Percentiles rank a stretch among this genome's conserved stretches.
Conservation (phyloP, 2,797 vertebrate genomes). For the Ctenosaura bakeri region DNA sequence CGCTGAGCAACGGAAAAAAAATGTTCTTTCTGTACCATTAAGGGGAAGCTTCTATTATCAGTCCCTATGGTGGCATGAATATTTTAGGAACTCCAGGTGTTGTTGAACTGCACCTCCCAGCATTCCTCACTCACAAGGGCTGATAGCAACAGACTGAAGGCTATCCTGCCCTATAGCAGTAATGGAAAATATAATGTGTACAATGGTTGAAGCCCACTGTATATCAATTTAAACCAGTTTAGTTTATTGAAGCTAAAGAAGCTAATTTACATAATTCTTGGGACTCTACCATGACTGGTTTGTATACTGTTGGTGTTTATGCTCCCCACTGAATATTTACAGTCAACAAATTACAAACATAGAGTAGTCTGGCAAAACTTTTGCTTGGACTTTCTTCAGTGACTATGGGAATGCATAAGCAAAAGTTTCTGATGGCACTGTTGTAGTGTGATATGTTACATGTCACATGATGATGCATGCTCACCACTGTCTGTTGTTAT, state of each 20-base stretch:
- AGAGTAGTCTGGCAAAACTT: not conserved
- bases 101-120: no score
- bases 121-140: no score
- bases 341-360: not conserved
- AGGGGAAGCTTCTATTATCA: not conserved
- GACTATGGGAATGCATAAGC: conserved; percentile 29
- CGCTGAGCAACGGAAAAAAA: not conserved
- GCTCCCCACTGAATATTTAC: not conserved
- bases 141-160: no score
- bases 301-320: not conserved
- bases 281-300: not conserved
- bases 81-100: no score
- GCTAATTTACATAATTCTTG: not conserved
- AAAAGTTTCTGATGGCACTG: conserved; percentile 9
- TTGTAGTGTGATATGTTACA: not conserved
- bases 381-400: not conserved
- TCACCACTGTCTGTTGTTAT: not conserved
- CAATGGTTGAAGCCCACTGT: conserved; percentile 2
- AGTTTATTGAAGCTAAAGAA: not conserved
- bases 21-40: not conserved
- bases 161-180: not conserved
- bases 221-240: not conserved
- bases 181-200: not conserved
- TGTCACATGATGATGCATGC: not conserved
- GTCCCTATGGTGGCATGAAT: not conserved